Conservation (phyloP, 1,140 invertebrate species). For the Medauroidea extradentata region DNA sequence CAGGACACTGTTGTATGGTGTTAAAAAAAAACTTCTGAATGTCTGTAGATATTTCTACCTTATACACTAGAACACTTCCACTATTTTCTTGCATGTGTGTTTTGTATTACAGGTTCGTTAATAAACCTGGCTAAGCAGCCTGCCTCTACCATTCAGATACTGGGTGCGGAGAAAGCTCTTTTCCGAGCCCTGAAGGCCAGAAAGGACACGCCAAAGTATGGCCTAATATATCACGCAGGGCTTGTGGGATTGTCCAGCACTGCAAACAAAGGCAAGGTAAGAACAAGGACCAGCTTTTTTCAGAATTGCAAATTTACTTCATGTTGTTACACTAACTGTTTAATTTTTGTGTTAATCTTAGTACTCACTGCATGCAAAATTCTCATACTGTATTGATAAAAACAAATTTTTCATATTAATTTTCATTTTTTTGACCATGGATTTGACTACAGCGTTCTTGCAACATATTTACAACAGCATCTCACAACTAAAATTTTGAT, state of each 20-base stretch:
- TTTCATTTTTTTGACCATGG: too few species aligned
- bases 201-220: conserved; percentile 98
- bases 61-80: not conserved
- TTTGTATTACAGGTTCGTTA: conserved; percentile 60
- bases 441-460: too few species aligned
- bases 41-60: not conserved
- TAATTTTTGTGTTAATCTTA: too few species aligned
- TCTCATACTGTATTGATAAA: too few species aligned
- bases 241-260: conserved; percentile 82
- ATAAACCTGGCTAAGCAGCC: conserved; percentile 97
- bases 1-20: too few species aligned
- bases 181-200: conserved; percentile 96
- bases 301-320: too few species aligned
- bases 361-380: too few species aligned
- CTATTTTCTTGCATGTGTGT: not conserved
- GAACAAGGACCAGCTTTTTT: too few species aligned
- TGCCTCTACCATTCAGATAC: conserved; percentile 96
- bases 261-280: conserved; percentile 77
- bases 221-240: conserved; percentile 95
- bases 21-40: not conserved
- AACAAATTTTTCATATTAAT: too few species aligned
- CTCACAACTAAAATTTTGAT: too few species aligned
- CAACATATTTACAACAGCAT: too few species aligned
- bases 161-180: conserved; percentile 96
- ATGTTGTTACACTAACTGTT: too few species aligned